phyloP scores from a whole-genome alignment of 2,888 invertebrate species.

The Clistopyga incitator region DNA sequence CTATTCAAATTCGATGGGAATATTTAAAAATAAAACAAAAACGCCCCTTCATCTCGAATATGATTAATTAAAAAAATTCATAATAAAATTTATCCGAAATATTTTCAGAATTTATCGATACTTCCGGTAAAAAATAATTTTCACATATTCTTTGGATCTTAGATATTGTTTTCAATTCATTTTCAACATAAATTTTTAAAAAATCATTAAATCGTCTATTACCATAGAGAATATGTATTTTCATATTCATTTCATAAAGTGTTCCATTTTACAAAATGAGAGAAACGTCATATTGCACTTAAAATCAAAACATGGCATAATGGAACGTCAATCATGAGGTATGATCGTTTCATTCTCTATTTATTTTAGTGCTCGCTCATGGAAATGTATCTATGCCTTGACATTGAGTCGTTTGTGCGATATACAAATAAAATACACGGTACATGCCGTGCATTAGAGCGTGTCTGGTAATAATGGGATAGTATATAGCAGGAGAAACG shows the following conservation, averaged over 20 bases:
- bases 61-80: too few relatives aligned
- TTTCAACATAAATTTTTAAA: too few relatives aligned
- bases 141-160: too few relatives aligned
- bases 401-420: constrained; percentile 15
- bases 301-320: not conserved
- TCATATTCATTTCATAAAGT: not conserved
- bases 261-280: not conserved
- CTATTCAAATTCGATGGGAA: too few relatives aligned
- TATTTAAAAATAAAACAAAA: too few relatives aligned
- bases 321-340: constrained; percentile 21
- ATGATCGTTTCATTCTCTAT: constrained; percentile 44
- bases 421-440: not conserved
- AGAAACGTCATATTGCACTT: not conserved
- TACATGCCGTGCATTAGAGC: constrained; percentile 5
- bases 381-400: constrained; percentile 39
- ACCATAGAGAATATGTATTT: too few relatives aligned
- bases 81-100: too few relatives aligned
- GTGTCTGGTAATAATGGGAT: constrained; percentile 20
- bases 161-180: too few relatives aligned
- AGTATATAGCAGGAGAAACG: constrained; percentile 23
- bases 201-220: too few relatives aligned
- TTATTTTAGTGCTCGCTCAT: constrained; percentile 26
- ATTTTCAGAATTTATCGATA: too few relatives aligned
- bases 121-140: too few relatives aligned
- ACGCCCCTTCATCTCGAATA: too few relatives aligned